Base-by-base conservation (phyloP, 2,113 vertebrate species). In the Myrmecobius fasciatus region DNA sequence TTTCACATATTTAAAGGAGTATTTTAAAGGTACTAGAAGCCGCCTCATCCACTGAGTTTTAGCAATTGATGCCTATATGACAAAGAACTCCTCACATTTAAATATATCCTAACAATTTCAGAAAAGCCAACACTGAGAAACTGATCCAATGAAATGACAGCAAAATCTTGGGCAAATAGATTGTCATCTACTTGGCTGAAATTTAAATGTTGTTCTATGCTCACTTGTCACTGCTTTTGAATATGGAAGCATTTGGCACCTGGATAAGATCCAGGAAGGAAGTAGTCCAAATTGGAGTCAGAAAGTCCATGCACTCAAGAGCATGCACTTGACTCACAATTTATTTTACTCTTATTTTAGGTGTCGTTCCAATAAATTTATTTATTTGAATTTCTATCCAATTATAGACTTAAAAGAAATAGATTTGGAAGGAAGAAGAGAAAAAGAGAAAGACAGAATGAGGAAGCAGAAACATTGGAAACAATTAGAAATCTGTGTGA, bases 161-260 rank as follows among this genome's bases (percentile, higher is more conserved):
- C 46, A 93, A 96, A 92, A 94, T 6, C 53, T 91, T 88, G 75
- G 52, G 24, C 47, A 90, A 91, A 47, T n/a, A 46, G 49, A 96
- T 89, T 89, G 92, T 31, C 43, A 93, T 26, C 48, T 52, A 94
- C 3, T 14, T 49, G 4, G 67, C 20, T 83, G 67, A 43, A 83
- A 43, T 83, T n/a, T 83, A 83, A 83, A 83, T 83, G 36, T 43
- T 83, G 36, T 43, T 83, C 67, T 83, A 43, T 83, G 43, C 67
- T 83, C 67, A 83, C n/a, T 24, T 83, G 67, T 83, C n/a, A 43
- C 22, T 83, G 67, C 67, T 83, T 43, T 20, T 83, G 67, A 83
- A 83, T 83, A 83, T 43, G 67, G 20, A 83, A 83, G 17, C 17
- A 83, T 83, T 83, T 83, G 67, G 67, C 20, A 83, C 67, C 20